Evolutionary conservation across 1,140 invertebrate genomes (phyloP), one percentile per base, ranked within the genome.

Genomic region (Caenorhabditis briggsae): DNA sequence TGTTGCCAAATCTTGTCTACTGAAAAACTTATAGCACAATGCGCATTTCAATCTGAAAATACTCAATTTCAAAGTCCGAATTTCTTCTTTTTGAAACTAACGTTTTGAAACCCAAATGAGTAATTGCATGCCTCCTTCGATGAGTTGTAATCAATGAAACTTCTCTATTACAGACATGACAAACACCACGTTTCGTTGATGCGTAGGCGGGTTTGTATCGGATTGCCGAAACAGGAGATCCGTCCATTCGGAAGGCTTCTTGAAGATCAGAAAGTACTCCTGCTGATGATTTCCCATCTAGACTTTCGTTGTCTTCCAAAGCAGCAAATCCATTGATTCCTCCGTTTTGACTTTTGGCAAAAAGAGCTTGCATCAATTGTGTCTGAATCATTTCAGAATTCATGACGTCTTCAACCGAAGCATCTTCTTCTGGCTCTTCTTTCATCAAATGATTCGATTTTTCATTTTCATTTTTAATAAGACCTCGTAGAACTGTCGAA

Each of bases 41-140:
- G 56, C 46, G 25, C 83, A 84, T 43, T 61, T 84, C 56, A 61
- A 65, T 65, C 83, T 84, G 59, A 25, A 84, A 84, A 12, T 84
- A 12, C 48, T n/a, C 12, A 56, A 18, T 41, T n/a, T 5, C 41
- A 58, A 23, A 5, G 23, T 83, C 25, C 48, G 14, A 8, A 50
- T 11, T 16, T 43, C 16, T 16, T 48, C 43, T 11, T 20, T n/a
- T 20, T 11, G 20, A 48, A 14, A 20, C 46, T 11, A 48, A 84
- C 83, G 83, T 84, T 50, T 84, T 84, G 59, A 84, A 84, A 25
- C 83, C 83, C 12, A 84, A 50, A 64, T 84, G 83, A 18, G 56
- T 84, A 18, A 84, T 50, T 43, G 83, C 83, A 50, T 84, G 83
- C 12, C 83, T 20, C 48, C 83, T 53, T 64, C 46, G 56, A 64